Conservation (phyloP, 2,797 vertebrate genomes). For the Limosa lapponica region DNA sequence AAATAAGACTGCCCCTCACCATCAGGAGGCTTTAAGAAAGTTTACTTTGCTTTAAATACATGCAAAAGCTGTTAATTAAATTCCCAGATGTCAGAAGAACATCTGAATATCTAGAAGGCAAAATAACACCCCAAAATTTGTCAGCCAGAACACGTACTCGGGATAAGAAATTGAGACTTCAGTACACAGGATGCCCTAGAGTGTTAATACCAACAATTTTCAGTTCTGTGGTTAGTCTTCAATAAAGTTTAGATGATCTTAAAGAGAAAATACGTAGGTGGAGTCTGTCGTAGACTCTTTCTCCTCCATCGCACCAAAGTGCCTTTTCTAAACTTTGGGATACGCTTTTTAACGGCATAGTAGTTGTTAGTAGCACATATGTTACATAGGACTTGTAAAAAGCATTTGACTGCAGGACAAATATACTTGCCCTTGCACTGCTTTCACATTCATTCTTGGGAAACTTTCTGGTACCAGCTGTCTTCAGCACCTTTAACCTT, state of each 20-base stretch:
- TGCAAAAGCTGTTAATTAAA: constrained; percentile 62
- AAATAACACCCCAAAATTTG: constrained; percentile 71
- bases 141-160: constrained; percentile 70
- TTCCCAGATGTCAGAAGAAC: constrained; percentile 58
- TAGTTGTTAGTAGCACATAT: neutral
- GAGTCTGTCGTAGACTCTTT: neutral
- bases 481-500: constrained; percentile 2
- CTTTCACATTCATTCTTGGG: neutral
- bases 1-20: constrained; percentile 56
- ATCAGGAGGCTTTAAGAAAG: neutral
- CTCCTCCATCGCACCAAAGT: constrained; percentile 15
- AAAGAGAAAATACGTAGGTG: constrained; percentile 24
- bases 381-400: neutral
- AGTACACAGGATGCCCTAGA: constrained; percentile 46
- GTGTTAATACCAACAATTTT: constrained; percentile 70
- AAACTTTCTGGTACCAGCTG: neutral
- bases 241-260: constrained; percentile 60
- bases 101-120: constrained; percentile 71
- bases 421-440: neutral
- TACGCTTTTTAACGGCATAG: neutral
- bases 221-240: constrained; percentile 48
- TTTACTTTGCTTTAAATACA: constrained; percentile 64
- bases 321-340: neutral
- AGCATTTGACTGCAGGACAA: neutral
- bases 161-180: constrained; percentile 60